phyloP scores from a whole-genome alignment of 2,888 invertebrate species.

The Erebia ligea region DNA sequence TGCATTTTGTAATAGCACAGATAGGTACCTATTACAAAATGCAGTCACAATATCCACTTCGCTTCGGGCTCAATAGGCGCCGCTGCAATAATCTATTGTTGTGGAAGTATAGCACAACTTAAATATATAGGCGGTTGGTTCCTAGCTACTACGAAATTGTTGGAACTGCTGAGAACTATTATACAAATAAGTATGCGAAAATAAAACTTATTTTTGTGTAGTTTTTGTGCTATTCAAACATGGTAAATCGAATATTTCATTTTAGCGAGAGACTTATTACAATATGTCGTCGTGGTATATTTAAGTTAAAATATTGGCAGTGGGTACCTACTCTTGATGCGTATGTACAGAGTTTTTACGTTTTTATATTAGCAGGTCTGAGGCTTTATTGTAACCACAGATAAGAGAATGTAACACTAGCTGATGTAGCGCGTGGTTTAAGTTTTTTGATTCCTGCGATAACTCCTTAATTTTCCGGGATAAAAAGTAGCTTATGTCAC shows the following conservation, averaged over 20 bases:
- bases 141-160: constrained; percentile 35
- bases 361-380: too few relatives aligned
- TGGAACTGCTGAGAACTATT: constrained; percentile 17
- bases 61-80: constrained; percentile 33
- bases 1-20: constrained; percentile 19
- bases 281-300: background rate
- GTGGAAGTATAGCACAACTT: constrained; percentile 28
- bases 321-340: too few relatives aligned
- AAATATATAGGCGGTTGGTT: constrained; percentile 39
- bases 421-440: too few relatives aligned
- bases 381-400: too few relatives aligned
- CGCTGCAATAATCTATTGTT: constrained; percentile 35
- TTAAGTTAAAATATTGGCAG: too few relatives aligned
- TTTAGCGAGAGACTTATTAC: background rate
- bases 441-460: too few relatives aligned
- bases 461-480: too few relatives aligned
- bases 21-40: constrained; percentile 33
- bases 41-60: constrained; percentile 30
- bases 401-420: too few relatives aligned
- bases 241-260: background rate
- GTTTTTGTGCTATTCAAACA: background rate
- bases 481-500: too few relatives aligned
- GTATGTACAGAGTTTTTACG: too few relatives aligned
- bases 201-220: background rate
- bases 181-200: background rate